phyloP scores from a whole-genome alignment of 2,113 vertebrate genomes.

The Prionailurus bengalensis region DNA sequence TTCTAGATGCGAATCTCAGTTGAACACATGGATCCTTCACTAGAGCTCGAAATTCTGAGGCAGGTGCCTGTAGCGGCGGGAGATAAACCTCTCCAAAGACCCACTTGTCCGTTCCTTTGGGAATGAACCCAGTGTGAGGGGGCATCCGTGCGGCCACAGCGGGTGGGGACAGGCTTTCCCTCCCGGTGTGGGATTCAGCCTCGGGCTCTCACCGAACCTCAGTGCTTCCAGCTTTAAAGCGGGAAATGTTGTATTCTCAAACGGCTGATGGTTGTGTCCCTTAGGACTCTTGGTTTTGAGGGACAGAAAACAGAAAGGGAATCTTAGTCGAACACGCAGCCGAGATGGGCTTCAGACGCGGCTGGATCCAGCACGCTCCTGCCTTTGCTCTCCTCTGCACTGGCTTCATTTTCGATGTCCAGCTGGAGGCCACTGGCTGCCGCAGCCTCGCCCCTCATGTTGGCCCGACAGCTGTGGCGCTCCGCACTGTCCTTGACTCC shows the following conservation, averaged over 20 bases:
- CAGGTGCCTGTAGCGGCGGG: background rate
- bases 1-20: background rate
- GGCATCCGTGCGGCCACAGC: background rate
- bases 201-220: accelerated
- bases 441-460: background rate
- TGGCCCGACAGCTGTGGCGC: background rate
- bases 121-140: too few species aligned
- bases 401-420: background rate
- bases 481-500: background rate
- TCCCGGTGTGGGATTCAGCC: accelerated
- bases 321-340: accelerated
- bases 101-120: accelerated
- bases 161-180: background rate
- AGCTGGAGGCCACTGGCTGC: accelerated
- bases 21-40: background rate
- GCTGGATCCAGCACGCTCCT: background rate
- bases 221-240: background rate
- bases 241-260: accelerated
- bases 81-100: too few species aligned
- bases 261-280: accelerated
- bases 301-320: background rate
- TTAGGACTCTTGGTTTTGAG: background rate
- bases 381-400: background rate
- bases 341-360: accelerated
- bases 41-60: accelerated